Evolutionary conservation across 2,888 invertebrate genomes (phyloP).

Genomic region (Melinaea menophilus): DNA sequence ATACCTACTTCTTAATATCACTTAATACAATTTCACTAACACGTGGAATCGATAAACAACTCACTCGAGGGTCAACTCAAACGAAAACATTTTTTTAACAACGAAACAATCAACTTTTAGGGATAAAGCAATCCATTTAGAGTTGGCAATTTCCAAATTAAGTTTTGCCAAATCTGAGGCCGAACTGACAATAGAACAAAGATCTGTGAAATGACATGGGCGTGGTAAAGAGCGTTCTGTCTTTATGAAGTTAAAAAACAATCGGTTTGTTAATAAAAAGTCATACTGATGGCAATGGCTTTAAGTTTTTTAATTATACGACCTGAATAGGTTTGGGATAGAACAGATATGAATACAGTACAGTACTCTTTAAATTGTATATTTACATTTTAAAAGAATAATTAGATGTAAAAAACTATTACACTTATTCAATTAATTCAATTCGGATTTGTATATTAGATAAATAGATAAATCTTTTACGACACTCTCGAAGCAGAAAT

Average conservation of each 20-base stretch:
- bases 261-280: too few species aligned
- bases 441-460: too few species aligned
- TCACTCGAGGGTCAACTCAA: conserved; percentile 11
- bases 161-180: conserved; percentile 41
- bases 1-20: too few species aligned
- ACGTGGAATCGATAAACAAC: conserved; percentile 29
- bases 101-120: conserved; percentile 29
- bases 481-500: conserved; percentile 10
- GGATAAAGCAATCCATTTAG: conserved; percentile 46
- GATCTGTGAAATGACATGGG: conserved; percentile 47
- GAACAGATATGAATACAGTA: too few species aligned
- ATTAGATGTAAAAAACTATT: too few species aligned
- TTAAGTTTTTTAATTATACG: too few species aligned
- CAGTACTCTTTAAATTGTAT: too few species aligned
- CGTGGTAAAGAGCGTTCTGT: conserved; percentile 45
- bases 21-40: background rate
- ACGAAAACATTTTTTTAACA: conserved; percentile 20
- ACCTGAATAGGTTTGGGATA: too few species aligned
- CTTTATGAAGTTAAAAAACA: conserved; percentile 53
- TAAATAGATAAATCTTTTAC: too few species aligned
- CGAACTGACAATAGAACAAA: conserved; percentile 49
- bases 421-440: too few species aligned
- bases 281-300: too few species aligned
- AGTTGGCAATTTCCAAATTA: conserved; percentile 48
- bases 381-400: too few species aligned